These are phyloP conservation scores for Halichoeres trimaculatus DNA, from an alignment of 2,113 vertebrate species.

Conservation along the genomic window DNA sequence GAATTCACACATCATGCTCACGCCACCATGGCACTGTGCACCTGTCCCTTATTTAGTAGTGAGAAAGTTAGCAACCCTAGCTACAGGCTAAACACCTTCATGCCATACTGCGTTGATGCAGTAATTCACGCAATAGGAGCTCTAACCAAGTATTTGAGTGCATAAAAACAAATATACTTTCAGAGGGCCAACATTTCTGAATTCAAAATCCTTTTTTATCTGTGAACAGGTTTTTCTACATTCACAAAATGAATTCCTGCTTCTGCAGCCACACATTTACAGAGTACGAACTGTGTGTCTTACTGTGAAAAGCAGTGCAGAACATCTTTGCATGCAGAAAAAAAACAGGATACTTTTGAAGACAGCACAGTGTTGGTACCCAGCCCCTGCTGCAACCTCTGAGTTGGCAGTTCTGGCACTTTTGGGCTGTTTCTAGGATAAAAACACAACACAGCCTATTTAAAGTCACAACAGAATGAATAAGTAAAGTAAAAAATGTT, in stretches of 20 bases:
- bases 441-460: conserved; percentile 19
- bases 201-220: too few species aligned
- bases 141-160: too few species aligned
- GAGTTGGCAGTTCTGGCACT: not conserved
- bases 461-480: conserved; percentile 9
- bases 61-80: too few species aligned
- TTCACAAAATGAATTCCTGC: not conserved
- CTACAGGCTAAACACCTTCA: too few species aligned
- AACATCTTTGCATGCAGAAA: conserved; percentile 10
- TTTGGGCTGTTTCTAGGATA: not conserved
- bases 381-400: conserved; percentile 5
- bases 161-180: too few species aligned
- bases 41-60: too few species aligned
- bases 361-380: not conserved
- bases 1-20: too few species aligned
- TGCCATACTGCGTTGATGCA: too few species aligned
- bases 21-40: too few species aligned
- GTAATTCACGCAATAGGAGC: too few species aligned
- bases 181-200: too few species aligned
- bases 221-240: too few species aligned
- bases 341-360: conserved; percentile 1
- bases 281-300: not conserved
- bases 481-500: conserved; percentile 30
- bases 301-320: conserved; percentile 6
- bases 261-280: not conserved